Conservation (phyloP, 2,113 vertebrate species). For the Charina bottae region DNA sequence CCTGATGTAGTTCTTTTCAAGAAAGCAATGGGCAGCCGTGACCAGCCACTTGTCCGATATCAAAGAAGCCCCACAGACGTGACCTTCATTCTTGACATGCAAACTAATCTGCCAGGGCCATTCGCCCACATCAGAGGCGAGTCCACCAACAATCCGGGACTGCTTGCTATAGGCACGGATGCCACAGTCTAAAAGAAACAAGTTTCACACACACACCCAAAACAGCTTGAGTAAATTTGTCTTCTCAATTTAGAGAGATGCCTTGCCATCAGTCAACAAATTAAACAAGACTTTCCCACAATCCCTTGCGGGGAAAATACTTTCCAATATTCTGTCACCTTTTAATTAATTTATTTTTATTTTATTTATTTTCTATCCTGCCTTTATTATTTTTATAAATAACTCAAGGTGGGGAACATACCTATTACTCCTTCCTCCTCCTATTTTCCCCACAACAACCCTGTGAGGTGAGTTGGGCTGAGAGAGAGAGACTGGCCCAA, state of each 20-base stretch:
- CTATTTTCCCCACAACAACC: too few relatives aligned
- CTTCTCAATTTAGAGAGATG: fast-evolving
- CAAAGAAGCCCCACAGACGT: slow-evolving; percentile 89
- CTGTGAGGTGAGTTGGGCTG: too few relatives aligned
- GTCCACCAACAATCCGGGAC: slow-evolving; percentile 89
- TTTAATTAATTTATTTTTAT: too few relatives aligned
- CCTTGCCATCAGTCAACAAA: not conserved
- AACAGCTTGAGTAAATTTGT: fast-evolving
- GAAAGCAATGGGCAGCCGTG: slow-evolving; percentile 91
- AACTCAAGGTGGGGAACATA: too few relatives aligned
- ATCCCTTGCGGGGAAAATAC: not conserved
- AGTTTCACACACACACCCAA: not conserved
- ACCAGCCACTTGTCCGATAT: slow-evolving; percentile 86
- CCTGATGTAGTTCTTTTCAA: slow-evolving; percentile 73
- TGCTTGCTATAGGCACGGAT: slow-evolving; percentile 69
- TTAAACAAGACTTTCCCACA: not conserved
- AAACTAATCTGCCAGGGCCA: slow-evolving; percentile 98
- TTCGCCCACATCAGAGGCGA: slow-evolving; percentile 80
- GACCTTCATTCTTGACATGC: slow-evolving; percentile 74
- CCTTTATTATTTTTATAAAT: too few relatives aligned
- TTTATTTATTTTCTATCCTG: too few relatives aligned
- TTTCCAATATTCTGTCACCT: not conserved
- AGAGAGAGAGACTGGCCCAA: too few relatives aligned
- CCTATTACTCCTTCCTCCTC: too few relatives aligned
- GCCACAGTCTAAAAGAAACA: slow-evolving; percentile 82